Percentiles rank a stretch among this genome's conserved stretches.
These are phyloP conservation scores for Anarsia innoxiella DNA, from an alignment of 2,888 invertebrate species.

Conservation along the genomic window DNA sequence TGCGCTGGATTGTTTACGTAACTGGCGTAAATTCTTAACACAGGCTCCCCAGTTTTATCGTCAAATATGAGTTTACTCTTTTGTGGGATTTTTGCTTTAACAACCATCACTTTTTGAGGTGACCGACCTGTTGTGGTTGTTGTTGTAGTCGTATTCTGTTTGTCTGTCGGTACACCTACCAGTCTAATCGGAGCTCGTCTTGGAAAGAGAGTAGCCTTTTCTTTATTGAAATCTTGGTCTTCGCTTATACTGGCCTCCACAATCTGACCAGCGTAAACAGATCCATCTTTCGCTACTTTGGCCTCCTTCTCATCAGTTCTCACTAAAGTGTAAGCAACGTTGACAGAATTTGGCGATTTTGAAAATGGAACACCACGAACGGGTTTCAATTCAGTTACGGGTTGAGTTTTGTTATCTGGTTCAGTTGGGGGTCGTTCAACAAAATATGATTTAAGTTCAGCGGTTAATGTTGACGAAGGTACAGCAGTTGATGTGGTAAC, in stretches of 20 bases:
- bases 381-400: conserved; percentile 43
- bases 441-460: conserved; percentile 37
- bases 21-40: conserved; percentile 73
- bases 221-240: conserved; percentile 58
- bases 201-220: conserved; percentile 43
- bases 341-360: conserved; percentile 49
- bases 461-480: conserved; percentile 30
- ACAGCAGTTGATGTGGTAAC: conserved; percentile 26
- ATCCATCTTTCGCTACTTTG: conserved; percentile 46
- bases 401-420: conserved; percentile 35
- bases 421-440: conserved; percentile 41
- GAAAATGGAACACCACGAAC: conserved; percentile 49
- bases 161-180: conserved; percentile 42
- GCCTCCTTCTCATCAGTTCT: conserved; percentile 47
- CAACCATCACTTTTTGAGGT: conserved; percentile 38
- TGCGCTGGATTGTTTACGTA: conserved; percentile 51
- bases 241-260: conserved; percentile 61
- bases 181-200: conserved; percentile 51
- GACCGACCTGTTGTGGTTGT: conserved; percentile 21
- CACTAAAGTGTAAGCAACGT: conserved; percentile 55
- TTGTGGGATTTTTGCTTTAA: conserved; percentile 60
- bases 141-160: conserved; percentile 24
- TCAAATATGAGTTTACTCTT: conserved; percentile 62
- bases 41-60: conserved; percentile 62
- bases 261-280: conserved; percentile 58